Base-by-base conservation (phyloP, 2,113 vertebrate genomes). In the Sialia sialis region DNA sequence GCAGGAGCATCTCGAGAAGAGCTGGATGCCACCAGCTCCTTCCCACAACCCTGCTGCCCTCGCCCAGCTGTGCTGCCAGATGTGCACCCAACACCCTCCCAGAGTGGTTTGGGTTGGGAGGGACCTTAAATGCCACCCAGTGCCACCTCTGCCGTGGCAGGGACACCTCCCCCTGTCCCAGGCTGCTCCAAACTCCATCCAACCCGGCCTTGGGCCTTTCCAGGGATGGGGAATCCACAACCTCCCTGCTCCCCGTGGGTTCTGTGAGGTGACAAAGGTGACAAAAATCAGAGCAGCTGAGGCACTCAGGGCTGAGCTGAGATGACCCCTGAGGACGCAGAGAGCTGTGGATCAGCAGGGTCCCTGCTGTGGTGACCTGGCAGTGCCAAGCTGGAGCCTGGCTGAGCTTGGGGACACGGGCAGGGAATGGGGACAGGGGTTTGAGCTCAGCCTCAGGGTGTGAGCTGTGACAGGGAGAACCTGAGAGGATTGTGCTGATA, bases 401-500 rank as follows among this genome's bases (percentile, higher is more conserved):
- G 64, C 3, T 2, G 55, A 51, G 44, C 54, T 34, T 1, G 0
- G 43, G 7, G 34, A 11, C 15, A 11, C 25, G 43, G 36, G 52
- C 36, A 25, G 41, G 27, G 27, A 12, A 19, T 1, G 8, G 27
- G n/a, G 77, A 67, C 13, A 39, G 38, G 38, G 9, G 38, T 9
- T 11, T 39, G 38, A 56, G n/a, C 11, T 23, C n/a, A 30, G 6
- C 13, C 58, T 3, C 18, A 12, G 49, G 59, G 58, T 18, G n/a
- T 1, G 9, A 64, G 27, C 27, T 11, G 46, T 38, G 32, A 3
- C 2, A 1, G 30, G 26, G 56, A 32, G 3, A 38, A 3, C 6
- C n/a, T 27, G 18, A n/a, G 78, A 9, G 64, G 15, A 19, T 12
- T 23, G 6, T 55, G 81, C 27, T 23, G 29, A n/a, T 3, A 1